phyloP scores from a whole-genome alignment of 2,888 invertebrate species.

The Agriopis marginaria region DNA sequence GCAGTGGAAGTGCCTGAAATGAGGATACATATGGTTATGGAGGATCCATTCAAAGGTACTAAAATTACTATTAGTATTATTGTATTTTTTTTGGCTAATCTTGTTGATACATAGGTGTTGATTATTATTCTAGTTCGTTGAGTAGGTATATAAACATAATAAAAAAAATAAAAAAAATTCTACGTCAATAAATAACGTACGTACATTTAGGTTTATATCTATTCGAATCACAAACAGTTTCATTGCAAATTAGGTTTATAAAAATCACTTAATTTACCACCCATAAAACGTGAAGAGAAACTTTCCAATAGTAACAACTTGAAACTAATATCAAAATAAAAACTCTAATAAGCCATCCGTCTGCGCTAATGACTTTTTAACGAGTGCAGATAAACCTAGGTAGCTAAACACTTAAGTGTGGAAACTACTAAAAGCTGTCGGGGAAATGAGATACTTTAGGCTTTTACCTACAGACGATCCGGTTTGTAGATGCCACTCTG shows the following conservation, averaged over 20 bases:
- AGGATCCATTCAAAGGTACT: neutral
- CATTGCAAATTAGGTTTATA: too few species aligned
- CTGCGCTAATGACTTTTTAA: constrained; percentile 43
- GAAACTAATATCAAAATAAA: constrained; percentile 32
- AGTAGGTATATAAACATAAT: too few species aligned
- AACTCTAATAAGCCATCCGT: constrained; percentile 29
- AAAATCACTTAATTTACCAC: neutral
- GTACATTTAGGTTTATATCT: too few species aligned
- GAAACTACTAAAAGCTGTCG: constrained; percentile 28
- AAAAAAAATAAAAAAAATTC: too few species aligned
- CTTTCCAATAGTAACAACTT: constrained; percentile 8
- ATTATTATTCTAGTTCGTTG: too few species aligned
- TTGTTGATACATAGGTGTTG: neutral
- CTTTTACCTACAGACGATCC: constrained; percentile 12
- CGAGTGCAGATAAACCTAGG: constrained; percentile 39
- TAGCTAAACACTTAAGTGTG: constrained; percentile 22
- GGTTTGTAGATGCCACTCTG: constrained; percentile 14
- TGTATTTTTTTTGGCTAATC: neutral
- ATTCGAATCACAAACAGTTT: too few species aligned
- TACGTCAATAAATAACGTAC: too few species aligned
- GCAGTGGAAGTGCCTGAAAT: constrained; percentile 98
- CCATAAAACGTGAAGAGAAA: neutral
- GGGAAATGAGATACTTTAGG: constrained; percentile 23
- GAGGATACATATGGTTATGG: constrained; percentile 1
- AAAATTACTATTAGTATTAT: neutral